These are phyloP conservation scores for Pelochelys cantorii DNA, from an alignment of 2,797 vertebrate species.

Conservation along the genomic window DNA sequence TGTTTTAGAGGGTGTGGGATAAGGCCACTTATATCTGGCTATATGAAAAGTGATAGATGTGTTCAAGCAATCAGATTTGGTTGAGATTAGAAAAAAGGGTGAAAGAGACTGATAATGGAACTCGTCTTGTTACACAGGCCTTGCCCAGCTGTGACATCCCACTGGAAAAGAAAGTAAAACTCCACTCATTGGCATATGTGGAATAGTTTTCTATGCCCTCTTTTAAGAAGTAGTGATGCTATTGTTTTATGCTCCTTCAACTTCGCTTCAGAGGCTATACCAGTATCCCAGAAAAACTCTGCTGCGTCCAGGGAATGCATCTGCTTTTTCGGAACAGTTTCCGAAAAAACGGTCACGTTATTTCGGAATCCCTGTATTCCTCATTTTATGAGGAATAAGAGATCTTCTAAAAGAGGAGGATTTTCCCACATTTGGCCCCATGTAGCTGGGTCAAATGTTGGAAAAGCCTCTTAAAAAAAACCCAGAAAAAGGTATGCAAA, in stretches of 20 bases:
- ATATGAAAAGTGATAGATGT: not conserved
- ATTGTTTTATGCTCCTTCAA: not conserved
- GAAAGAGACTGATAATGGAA: not conserved
- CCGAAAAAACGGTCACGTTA: too few species aligned
- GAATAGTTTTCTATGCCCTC: not conserved
- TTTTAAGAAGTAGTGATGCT: not conserved
- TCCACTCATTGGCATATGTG: not conserved
- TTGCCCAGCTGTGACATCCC: not conserved
- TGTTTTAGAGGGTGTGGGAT: not conserved
- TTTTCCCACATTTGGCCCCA: too few species aligned
- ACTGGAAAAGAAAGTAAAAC: not conserved
- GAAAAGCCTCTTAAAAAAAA: too few species aligned
- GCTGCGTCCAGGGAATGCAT: too few species aligned
- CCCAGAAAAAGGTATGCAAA: too few species aligned
- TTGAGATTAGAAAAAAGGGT: slow-evolving; percentile 7
- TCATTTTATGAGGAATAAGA: too few species aligned
- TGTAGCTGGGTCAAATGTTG: too few species aligned
- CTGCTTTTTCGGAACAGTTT: too few species aligned
- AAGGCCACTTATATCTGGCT: not conserved
- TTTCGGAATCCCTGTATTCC: too few species aligned
- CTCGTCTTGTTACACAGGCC: not conserved
- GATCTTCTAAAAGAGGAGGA: too few species aligned
- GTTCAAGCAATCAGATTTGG: not conserved
- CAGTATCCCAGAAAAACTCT: too few species aligned
- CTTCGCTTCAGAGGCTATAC: too few species aligned